Conservation (phyloP, 1,140 invertebrate species). For the Vanessa atalanta region DNA sequence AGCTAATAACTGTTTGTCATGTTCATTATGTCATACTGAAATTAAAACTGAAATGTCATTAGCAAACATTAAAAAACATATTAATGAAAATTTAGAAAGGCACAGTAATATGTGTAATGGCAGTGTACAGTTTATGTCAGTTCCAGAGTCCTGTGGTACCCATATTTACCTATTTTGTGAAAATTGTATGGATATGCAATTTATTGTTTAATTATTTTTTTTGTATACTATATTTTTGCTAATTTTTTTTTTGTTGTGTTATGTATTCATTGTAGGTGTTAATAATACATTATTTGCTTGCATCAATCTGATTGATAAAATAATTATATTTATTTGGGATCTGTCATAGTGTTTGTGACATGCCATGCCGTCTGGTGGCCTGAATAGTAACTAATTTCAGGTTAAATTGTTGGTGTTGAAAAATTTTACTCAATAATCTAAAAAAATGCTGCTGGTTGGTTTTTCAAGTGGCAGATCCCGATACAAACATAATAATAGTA, state of each 20-base stretch:
- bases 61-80: constrained; percentile 51
- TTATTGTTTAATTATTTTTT: constrained; percentile 46
- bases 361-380: too few relatives aligned
- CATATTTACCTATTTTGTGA: constrained; percentile 70
- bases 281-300: too few relatives aligned
- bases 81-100: constrained; percentile 54
- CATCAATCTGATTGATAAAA: too few relatives aligned
- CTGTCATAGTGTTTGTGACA: too few relatives aligned
- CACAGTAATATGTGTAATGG: constrained; percentile 53
- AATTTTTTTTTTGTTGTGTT: neutral
- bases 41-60: constrained; percentile 52
- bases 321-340: too few relatives aligned
- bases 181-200: constrained; percentile 63
- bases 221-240: neutral
- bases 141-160: constrained; percentile 51
- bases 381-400: too few relatives aligned
- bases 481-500: too few relatives aligned
- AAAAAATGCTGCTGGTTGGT: too few relatives aligned
- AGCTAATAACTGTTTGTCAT: constrained; percentile 44
- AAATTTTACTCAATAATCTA: too few relatives aligned
- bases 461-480: too few relatives aligned
- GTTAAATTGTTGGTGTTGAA: too few relatives aligned
- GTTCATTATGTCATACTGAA: constrained; percentile 52
- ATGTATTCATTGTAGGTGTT: too few relatives aligned
- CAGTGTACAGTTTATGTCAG: constrained; percentile 53